Base-by-base conservation (phyloP, 2,113 vertebrate species). In the Apaloderma vittatum region DNA sequence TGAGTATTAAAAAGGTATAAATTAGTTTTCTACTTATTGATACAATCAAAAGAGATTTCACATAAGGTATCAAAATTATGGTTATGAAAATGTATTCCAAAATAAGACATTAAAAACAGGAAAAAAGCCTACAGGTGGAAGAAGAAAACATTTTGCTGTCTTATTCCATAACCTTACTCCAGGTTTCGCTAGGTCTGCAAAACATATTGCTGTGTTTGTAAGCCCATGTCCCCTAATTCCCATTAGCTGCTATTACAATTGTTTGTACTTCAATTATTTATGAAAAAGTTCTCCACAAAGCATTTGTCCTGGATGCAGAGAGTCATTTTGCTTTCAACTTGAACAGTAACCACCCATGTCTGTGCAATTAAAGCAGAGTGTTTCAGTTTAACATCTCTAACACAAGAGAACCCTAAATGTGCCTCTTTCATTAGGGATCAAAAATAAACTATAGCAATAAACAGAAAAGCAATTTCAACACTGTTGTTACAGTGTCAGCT, bases 191-290 rank as follows among this genome's bases (percentile, higher is more conserved):
- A 88, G 54, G 72, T 76, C 67, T 79, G 86, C 81, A 88, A 95
- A 97, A 90, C 34, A 26, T 63, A 94, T 11, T 85, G n/a, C 34
- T 55, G 1, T 87, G 37, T 94, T 95, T n/a, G 29, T 77, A 93
- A 84, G 34, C 43, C 48, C 24, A 58, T 72, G 77, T 88, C 34
- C 72, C 84, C 40, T 88, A 81, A 90, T 94, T 92, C 80, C 68
- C 86, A 82, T 94, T 96, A 94, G 72, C 93, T 94, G 81, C 57
- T 54, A 49, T 91, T 97, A 85, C n/a, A 93, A 65, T 87, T 94
- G 65, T 81, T 96, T 90, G 61, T 81, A 87, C 62, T 91, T 96
- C 88, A 94, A 90, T 97, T 96, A 96, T 94, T 96, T 96, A 93
- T 90, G 71, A 91, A 94, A 90, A 97, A 54, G 57, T 71, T 95